Conservation (phyloP, 2,113 vertebrate genomes). For the Vidua chalybeata region DNA sequence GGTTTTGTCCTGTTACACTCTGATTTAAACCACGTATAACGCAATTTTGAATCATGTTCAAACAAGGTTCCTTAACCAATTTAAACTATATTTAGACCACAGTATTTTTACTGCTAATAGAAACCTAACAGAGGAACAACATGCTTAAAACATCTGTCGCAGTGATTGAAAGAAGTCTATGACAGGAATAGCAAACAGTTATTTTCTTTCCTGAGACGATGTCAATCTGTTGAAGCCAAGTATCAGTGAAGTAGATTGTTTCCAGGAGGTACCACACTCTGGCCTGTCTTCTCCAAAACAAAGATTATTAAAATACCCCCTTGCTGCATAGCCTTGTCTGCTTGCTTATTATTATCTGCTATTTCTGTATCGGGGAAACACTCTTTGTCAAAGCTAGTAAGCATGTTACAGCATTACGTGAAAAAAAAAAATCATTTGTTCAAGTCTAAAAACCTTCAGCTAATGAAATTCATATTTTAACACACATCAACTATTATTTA, state of each 20-base stretch:
- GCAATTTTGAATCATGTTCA: background rate
- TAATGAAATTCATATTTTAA: background rate
- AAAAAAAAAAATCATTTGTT: background rate
- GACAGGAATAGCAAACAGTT: slow-evolving; percentile 56
- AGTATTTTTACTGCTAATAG: slow-evolving; percentile 17
- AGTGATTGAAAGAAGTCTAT: slow-evolving; percentile 48
- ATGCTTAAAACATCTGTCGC: slow-evolving; percentile 40
- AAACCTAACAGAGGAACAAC: slow-evolving; percentile 28
- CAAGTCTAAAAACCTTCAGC: background rate
- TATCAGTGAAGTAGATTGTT: background rate
- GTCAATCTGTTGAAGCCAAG: slow-evolving; percentile 34
- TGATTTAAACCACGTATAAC: background rate
- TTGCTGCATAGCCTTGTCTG: slow-evolving; percentile 3
- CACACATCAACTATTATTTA: background rate
- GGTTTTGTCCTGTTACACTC: background rate
- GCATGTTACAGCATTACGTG: background rate
- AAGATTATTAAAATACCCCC: slow-evolving; percentile 1
- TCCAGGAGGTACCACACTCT: background rate
- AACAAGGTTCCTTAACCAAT: background rate
- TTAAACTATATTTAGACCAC: background rate
- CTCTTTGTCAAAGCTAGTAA: background rate
- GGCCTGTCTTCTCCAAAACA: background rate
- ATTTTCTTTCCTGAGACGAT: slow-evolving; percentile 36
- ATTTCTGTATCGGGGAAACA: background rate
- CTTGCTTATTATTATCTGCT: background rate